A percentile compares a stretch with the other conserved stretches of the same genome.
These are phyloP conservation scores for Melanargia galathea DNA, from an alignment of 2,888 invertebrate genomes.

Conservation along the genomic window DNA sequence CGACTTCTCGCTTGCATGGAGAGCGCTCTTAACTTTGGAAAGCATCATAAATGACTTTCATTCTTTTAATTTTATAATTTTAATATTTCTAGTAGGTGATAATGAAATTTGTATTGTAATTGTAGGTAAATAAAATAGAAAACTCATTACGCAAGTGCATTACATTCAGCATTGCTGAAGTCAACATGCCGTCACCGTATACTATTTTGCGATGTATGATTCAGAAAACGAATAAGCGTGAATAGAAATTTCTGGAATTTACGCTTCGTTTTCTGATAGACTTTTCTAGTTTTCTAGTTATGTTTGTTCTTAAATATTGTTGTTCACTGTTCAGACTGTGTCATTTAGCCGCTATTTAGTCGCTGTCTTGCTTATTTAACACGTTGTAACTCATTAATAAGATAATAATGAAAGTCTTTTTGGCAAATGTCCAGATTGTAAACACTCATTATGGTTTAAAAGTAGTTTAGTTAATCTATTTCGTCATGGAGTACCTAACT, in stretches of 20 bases:
- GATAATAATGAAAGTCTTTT: slow-evolving; percentile 39
- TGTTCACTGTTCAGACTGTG: slow-evolving; percentile 7
- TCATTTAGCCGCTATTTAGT: slow-evolving; percentile 12
- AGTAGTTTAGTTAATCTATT: slow-evolving; percentile 66
- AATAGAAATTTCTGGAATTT: slow-evolving; percentile 34
- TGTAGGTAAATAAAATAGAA: slow-evolving; percentile 7
- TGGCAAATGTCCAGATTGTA: slow-evolving; percentile 64
- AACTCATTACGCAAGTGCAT: slow-evolving; percentile 12
- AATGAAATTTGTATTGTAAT: neutral
- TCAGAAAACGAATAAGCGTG: slow-evolving; percentile 29
- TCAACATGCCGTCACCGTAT: slow-evolving; percentile 22
- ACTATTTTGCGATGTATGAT: slow-evolving; percentile 33
- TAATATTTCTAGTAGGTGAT: neutral
- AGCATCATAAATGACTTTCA: no score
- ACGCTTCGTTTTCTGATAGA: slow-evolving; percentile 20
- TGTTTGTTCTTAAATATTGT: slow-evolving; percentile 10
- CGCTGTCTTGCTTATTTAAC: slow-evolving; percentile 22
- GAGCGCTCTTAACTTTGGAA: no score
- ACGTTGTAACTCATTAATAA: slow-evolving; percentile 35
- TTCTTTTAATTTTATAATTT: neutral
- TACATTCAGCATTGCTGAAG: slow-evolving; percentile 20
- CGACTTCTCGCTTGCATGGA: no score
- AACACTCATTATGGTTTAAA: slow-evolving; percentile 54
- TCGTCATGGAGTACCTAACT: slow-evolving; percentile 42
- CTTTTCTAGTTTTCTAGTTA: slow-evolving; percentile 20